Base-by-base conservation (phyloP, 1,140 invertebrate species). In the honey bee (Apis mellifera) region DNA sequence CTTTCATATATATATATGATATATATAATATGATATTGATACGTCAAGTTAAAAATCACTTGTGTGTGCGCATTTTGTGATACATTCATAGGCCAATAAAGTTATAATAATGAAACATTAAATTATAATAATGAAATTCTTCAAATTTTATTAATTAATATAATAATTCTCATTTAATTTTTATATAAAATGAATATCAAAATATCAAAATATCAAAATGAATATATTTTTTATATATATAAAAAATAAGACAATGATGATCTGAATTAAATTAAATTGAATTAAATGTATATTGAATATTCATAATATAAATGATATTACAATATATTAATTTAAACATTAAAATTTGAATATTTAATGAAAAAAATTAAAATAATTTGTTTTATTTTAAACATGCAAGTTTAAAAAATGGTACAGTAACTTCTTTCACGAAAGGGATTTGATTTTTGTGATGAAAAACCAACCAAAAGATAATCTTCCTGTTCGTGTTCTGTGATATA, bases 391-490 rank as follows among this genome's bases (percentile, higher is more conserved):
- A 75, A 48, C 87, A 89, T 1, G 81, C 23, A 7, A 84, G 62
- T 19, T 89, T 97, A 98, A 85, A 98, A 95, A 90, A 99, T 95
- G 78, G 95, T 95, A 95, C 98, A 99, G 66, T 97, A 97, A 89
- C 97, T 98, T 94, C 99, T 99, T 94, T 99, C 98, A 90, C 98
- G 96, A 96, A 99, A 99, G 54, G 99, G 98, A 95, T 99, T 99
- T 13, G 98, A 98, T 93, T 98, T 98, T 92, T 99, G 98, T 83
- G 97, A 98, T 77, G 98, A 97, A 94, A 99, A 99, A 8, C 98
- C 98, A 90, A 98, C 97, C 78, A 99, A 95, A n/a, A 99, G 96
- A 91, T 97, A 99, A 94, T 99, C 98, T 91, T 99, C 98, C 89
- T 98, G 97, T 92, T 98, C 96, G 90, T 99, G 98, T 91, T 99